Base-by-base conservation (phyloP, 1,140 invertebrate species). In the Sitobion miscanthi region DNA sequence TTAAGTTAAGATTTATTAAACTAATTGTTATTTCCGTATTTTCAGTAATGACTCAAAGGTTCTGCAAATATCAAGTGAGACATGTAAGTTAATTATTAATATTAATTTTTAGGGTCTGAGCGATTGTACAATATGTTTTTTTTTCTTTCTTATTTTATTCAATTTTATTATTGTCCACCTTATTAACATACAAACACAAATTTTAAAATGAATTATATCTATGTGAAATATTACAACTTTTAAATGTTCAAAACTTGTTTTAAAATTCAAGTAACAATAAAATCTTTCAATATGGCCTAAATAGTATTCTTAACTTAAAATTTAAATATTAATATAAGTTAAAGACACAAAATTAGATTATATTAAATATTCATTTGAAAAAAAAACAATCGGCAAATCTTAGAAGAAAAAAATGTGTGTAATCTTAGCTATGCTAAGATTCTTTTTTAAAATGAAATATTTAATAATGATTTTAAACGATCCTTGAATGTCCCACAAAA, bases 21-120 rank as follows among this genome's bases (percentile, higher is more conserved):
- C 20, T 23, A 90, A 69, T 90, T 62, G 23, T 85, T 14, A 54
- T 93, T 85, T 93, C 42, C 54, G 42, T 85, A 85, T 93, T 93
- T 93, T 85, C 91, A 93, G 91, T n/a, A 93, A 54, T 93, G 91
- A 93, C 20, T 11, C 77, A 47, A 93, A 93, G 17, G 21, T 25
- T 38, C 35, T 49, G 17, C 49, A 82, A 93, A 47, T 38, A 85
- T 54, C 91, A n/a, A 93, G 17, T 45, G 91, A 93, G 14, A 42
- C 35, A 42, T 86, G 91, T 93, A 86, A 91, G 90, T 91, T 38
- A 77, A 77, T 83, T 85, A 77, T 54, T 21, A 86, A 54, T 77
- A 4, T 57, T 49, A 17, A 25, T 57, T 42, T 42, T n/a, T 0
- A n/a, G 3, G n/a, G n/a, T n/a, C n/a, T 17, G 4, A 17, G 62